Percentiles rank a stretch among this genome's conserved stretches.
Conservation (phyloP, 2,797 vertebrate species). For the Gymnodraco acuticeps region DNA sequence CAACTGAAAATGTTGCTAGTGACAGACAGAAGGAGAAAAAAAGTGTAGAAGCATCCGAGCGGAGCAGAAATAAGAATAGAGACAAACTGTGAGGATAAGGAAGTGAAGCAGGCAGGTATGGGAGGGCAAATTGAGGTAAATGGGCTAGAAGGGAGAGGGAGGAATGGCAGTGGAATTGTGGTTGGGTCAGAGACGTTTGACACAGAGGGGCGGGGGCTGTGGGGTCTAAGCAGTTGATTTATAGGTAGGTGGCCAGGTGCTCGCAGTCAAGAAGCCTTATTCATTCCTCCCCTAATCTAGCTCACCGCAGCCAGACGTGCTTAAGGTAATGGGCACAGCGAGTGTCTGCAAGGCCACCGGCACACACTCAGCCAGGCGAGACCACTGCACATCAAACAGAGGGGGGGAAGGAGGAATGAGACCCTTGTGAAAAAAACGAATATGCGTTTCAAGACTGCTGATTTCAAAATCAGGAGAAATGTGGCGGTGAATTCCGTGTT, state of each 20-base stretch:
- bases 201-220: slow-evolving; percentile 43
- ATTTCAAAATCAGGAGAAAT: background rate
- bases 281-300: slow-evolving; percentile 74
- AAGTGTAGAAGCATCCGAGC: slow-evolving; percentile 38
- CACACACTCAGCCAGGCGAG: slow-evolving; percentile 53
- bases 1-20: slow-evolving; percentile 43
- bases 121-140: background rate
- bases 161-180: slow-evolving; percentile 45
- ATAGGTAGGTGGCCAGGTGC: slow-evolving; percentile 60
- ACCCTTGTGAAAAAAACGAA: background rate
- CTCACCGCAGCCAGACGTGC: slow-evolving; percentile 64
- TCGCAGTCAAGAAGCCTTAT: slow-evolving; percentile 70
- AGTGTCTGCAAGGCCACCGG: slow-evolving; percentile 62
- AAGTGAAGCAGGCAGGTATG: background rate
- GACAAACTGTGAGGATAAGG: slow-evolving; percentile 21
- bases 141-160: background rate
- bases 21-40: slow-evolving; percentile 44
- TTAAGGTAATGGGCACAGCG: slow-evolving; percentile 73
- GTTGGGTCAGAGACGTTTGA: slow-evolving; percentile 61
- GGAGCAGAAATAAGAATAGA: slow-evolving; percentile 53
- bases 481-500: background rate
- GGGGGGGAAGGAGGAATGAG: slow-evolving; percentile 3
- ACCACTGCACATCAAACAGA: slow-evolving; percentile 32
- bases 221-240: slow-evolving; percentile 74
- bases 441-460: slow-evolving; percentile 1